phyloP scores from a whole-genome alignment of 1,140 invertebrate species.

The Solenopsis fugax region DNA sequence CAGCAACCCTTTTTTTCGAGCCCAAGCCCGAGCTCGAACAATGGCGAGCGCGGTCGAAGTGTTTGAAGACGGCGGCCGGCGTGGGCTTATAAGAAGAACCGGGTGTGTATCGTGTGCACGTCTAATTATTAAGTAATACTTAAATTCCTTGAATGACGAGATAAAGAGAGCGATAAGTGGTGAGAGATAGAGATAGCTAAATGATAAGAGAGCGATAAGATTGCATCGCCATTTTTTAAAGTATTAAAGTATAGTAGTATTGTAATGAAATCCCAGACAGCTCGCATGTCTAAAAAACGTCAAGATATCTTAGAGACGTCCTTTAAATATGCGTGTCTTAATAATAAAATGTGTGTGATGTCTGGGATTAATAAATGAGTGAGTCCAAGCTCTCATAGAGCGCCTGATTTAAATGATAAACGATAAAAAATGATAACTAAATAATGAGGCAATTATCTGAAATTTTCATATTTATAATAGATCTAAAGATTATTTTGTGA shows the following conservation, averaged over 20 bases:
- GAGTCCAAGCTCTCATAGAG: background rate
- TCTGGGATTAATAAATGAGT: background rate
- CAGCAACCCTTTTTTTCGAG: conserved; percentile 44
- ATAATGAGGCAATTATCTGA: background rate
- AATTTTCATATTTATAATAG: background rate
- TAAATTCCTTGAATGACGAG: conserved; percentile 11
- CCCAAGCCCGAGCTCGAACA: conserved; percentile 1
- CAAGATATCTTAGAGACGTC: too few species aligned
- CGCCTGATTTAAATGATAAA: background rate
- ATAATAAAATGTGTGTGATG: too few species aligned
- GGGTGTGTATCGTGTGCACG: background rate
- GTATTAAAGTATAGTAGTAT: background rate
- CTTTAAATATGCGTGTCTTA: too few species aligned
- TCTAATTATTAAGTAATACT: conserved; percentile 24
- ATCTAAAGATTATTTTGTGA: background rate
- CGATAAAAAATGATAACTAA: background rate
- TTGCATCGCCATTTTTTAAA: background rate
- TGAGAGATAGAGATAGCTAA: background rate
- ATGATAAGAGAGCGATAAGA: background rate
- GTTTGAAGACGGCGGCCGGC: background rate
- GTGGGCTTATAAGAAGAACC: background rate
- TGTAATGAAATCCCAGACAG: too few species aligned
- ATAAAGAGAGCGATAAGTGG: conserved; percentile 38
- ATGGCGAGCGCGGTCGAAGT: conserved; percentile 35
- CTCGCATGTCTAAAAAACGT: too few species aligned